Conservation (phyloP, 1,140 invertebrate genomes). For the Sarcophaga bullata region DNA sequence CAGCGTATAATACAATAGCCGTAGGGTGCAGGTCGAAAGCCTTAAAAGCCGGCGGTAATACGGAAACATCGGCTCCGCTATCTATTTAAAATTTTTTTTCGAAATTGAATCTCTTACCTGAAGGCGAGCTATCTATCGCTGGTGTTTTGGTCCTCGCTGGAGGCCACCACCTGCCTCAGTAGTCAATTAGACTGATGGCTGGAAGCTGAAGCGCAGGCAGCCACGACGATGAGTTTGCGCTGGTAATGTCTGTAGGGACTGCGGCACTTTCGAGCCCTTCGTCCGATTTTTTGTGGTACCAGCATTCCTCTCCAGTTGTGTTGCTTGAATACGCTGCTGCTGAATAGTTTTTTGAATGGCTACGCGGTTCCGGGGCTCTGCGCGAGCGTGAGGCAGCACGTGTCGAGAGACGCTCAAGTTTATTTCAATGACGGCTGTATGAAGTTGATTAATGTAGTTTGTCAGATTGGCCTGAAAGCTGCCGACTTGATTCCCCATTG, state of each 20-base stretch:
- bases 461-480: neutral
- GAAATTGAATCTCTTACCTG: neutral
- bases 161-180: neutral
- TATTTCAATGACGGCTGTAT: neutral
- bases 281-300: constrained; percentile 31
- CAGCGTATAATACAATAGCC: neutral
- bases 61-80: constrained; percentile 30
- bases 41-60: neutral
- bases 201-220: neutral
- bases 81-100: constrained; percentile 16
- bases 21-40: neutral
- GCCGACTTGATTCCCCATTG: neutral
- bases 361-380: neutral
- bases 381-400: neutral
- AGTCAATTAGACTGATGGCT: neutral
- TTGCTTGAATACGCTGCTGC: neutral
- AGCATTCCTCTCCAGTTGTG: neutral
- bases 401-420: neutral
- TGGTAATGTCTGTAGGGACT: constrained; percentile 20
- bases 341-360: neutral
- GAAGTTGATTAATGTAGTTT: constrained; percentile 10
- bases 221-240: neutral
- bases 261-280: constrained; percentile 28
- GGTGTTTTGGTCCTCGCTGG: neutral
- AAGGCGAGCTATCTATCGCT: neutral